phyloP scores from a whole-genome alignment of 1,140 invertebrate genomes.

The Palaemon carinicauda region DNA sequence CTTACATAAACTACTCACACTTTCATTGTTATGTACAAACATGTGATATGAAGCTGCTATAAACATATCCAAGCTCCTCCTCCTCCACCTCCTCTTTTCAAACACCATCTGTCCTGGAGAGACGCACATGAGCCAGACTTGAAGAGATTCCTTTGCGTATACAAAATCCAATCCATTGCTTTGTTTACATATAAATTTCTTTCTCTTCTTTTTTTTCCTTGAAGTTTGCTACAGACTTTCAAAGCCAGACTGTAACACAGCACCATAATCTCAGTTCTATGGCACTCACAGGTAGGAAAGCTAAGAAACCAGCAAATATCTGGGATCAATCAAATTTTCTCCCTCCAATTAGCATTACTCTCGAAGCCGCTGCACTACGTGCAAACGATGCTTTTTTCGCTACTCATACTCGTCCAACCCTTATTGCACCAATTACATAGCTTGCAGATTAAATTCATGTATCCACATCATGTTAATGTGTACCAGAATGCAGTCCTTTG shows the following conservation, averaged over 20 bases:
- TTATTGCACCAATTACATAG: too few species aligned
- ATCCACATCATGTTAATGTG: too few species aligned
- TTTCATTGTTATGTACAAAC: conserved; percentile 50
- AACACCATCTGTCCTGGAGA: conserved; percentile 38
- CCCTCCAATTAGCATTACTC: background rate
- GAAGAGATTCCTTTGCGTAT: conserved; percentile 35
- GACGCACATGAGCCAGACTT: conserved; percentile 13
- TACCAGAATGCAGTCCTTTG: too few species aligned
- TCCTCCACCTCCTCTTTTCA: background rate
- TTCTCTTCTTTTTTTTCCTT: background rate
- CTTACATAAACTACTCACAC: conserved; percentile 52
- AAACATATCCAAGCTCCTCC: conserved; percentile 38
- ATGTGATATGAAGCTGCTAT: conserved; percentile 55
- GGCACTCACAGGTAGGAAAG: conserved; percentile 40
- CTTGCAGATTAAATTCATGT: too few species aligned
- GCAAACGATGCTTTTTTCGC: background rate
- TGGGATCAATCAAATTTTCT: background rate
- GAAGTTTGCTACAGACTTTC: background rate
- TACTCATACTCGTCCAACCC: too few species aligned
- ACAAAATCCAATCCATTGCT: conserved; percentile 10
- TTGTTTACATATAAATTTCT: too few species aligned
- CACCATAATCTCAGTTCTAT: conserved; percentile 53
- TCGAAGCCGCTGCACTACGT: background rate
- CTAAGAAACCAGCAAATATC: conserved; percentile 25
- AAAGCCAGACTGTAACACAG: conserved; percentile 18